Percentiles rank a stretch among this genome's conserved stretches.
phyloP scores from a whole-genome alignment of 2,888 invertebrate species.

The Phaedon cochleariae region DNA sequence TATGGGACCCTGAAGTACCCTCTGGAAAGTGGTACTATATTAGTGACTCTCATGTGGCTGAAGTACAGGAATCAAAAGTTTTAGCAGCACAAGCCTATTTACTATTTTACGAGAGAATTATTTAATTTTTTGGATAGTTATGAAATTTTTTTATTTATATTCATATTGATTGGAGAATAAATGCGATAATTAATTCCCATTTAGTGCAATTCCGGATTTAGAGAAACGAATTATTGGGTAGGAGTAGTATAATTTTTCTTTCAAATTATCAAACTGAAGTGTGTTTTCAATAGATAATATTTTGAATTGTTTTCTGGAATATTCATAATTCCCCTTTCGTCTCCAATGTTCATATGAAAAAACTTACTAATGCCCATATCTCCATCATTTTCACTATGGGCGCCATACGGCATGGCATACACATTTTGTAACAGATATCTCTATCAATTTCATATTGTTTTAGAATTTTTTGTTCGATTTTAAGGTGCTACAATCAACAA shows the following conservation, averaged over 20 bases:
- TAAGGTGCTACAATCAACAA: too few species aligned
- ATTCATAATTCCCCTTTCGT: too few species aligned
- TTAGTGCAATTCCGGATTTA: constrained; percentile 9
- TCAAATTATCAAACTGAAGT: neutral
- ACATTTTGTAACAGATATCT: too few species aligned
- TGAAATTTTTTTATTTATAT: constrained; percentile 30
- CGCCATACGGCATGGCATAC: too few species aligned
- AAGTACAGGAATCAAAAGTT: constrained; percentile 82
- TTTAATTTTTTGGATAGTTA: constrained; percentile 63
- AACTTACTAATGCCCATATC: too few species aligned
- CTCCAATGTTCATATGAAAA: too few species aligned
- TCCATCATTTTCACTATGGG: too few species aligned
- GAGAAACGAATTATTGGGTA: constrained; percentile 1
- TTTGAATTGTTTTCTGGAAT: too few species aligned
- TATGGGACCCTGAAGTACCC: constrained; percentile 63
- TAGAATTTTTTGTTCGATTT: too few species aligned
- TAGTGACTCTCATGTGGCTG: constrained; percentile 88
- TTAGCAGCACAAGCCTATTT: constrained; percentile 91
- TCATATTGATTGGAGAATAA: constrained; percentile 10
- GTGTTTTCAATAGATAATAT: too few species aligned
- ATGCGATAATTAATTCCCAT: constrained; percentile 1
- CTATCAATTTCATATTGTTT: too few species aligned
- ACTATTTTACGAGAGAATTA: constrained; percentile 94
- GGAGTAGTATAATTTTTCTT: neutral
- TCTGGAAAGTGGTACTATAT: constrained; percentile 92